phyloP scores from a whole-genome alignment of 2,113 vertebrate genomes.

The Anguilla rostrata region DNA sequence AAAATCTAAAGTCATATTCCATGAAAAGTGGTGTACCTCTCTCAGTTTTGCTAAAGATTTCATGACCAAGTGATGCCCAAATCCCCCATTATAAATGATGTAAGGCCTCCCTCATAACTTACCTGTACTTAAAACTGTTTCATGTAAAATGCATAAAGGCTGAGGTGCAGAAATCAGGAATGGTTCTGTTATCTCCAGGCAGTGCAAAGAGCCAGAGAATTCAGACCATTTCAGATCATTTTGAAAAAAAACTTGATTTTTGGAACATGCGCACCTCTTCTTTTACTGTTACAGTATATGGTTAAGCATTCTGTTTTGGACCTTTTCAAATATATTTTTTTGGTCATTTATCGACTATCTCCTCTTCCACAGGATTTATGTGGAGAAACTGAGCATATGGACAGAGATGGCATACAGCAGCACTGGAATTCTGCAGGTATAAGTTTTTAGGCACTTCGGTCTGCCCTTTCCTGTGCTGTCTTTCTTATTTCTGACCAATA shows the following conservation, averaged over 20 bases:
- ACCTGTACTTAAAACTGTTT: conserved; percentile 19
- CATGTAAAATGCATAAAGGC: conserved; percentile 24
- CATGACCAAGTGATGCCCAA: conserved; percentile 6
- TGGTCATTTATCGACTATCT: not conserved
- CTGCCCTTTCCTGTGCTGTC: no score
- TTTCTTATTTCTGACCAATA: no score
- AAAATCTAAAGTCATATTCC: not conserved
- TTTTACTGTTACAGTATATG: not conserved
- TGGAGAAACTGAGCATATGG: not conserved
- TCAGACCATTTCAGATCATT: not conserved
- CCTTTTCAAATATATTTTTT: not conserved
- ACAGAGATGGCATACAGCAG: not conserved
- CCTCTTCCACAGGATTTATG: not conserved
- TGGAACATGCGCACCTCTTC: not conserved
- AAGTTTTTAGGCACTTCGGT: not conserved
- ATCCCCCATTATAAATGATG: conserved; percentile 16
- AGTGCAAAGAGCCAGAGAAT: not conserved
- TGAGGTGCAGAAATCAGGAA: conserved; percentile 4
- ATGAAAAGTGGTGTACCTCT: not conserved
- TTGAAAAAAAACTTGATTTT: not conserved
- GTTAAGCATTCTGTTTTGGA: not conserved
- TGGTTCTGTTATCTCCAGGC: conserved; percentile 3
- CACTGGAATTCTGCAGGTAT: not conserved
- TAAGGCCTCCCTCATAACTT: not conserved
- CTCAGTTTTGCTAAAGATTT: conserved; percentile 2